Percentiles rank a stretch among this genome's conserved stretches.
These are phyloP conservation scores for Lacanobia wlatinum DNA, from an alignment of 2,888 invertebrate species.

Conservation along the genomic window DNA sequence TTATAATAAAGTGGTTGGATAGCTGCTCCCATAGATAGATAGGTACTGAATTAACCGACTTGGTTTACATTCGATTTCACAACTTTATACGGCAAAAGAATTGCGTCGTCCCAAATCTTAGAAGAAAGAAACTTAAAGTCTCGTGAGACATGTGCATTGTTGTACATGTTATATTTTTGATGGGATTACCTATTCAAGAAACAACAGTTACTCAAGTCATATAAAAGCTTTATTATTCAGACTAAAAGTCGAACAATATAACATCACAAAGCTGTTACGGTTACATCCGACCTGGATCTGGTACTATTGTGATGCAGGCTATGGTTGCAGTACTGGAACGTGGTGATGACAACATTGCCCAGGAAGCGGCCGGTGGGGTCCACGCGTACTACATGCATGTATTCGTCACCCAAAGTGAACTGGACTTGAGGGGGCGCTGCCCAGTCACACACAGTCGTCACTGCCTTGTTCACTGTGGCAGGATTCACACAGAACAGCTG, in stretches of 20 bases:
- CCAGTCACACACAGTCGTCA: slow-evolving; percentile 84
- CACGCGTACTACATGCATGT: slow-evolving; percentile 82
- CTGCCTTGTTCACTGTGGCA: slow-evolving; percentile 78
- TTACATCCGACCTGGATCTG: slow-evolving; percentile 8
- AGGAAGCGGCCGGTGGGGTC: slow-evolving; percentile 78
- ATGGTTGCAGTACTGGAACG: slow-evolving; percentile 82
- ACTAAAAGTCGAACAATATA: neutral
- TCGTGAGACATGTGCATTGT: too few species aligned
- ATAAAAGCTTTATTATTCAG: slow-evolving; percentile 13
- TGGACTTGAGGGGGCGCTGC: slow-evolving; percentile 82
- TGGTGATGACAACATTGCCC: slow-evolving; percentile 83
- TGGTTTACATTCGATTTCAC: too few species aligned
- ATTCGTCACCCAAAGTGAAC: slow-evolving; percentile 83
- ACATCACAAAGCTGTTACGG: slow-evolving; percentile 21
- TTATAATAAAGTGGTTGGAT: too few species aligned
- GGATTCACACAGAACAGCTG: slow-evolving; percentile 84
- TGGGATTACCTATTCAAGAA: neutral
- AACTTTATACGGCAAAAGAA: too few species aligned
- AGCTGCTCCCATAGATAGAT: too few species aligned
- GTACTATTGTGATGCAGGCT: slow-evolving; percentile 44
- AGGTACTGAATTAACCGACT: too few species aligned
- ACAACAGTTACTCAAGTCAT: neutral
- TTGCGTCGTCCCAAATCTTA: too few species aligned
- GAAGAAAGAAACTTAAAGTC: too few species aligned
- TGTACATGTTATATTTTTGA: too few species aligned